Percentiles rank a stretch among this genome's conserved stretches.
Evolutionary conservation across 2,888 invertebrate species (phyloP).

Genomic region (Nipponacmea schrenckii): DNA sequence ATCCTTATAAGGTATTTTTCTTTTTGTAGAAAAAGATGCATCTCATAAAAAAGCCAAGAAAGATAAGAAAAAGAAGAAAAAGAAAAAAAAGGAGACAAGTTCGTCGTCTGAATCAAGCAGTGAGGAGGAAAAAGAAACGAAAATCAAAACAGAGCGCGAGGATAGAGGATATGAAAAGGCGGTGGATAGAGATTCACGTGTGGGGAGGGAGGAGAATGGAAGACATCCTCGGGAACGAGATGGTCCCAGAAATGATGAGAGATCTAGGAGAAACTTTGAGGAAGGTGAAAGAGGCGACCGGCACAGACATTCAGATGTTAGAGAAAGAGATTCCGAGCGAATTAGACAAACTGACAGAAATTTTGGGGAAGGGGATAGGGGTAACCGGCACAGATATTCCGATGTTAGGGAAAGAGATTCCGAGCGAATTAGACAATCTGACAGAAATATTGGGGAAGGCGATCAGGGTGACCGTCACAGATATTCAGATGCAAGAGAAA

Average conservation of each 20-base stretch:
- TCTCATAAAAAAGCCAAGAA: constrained; percentile 34
- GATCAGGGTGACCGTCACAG: not conserved
- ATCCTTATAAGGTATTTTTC: no score
- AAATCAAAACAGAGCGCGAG: constrained; percentile 39
- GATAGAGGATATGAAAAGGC: constrained; percentile 42
- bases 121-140: constrained; percentile 10
- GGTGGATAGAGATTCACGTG: not conserved
- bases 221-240: constrained; percentile 6
- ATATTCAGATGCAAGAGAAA: constrained; percentile 4
- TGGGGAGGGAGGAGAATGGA: not conserved
- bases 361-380: no score
- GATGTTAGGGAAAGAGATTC: constrained; percentile 5
- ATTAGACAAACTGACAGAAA: constrained; percentile 5
- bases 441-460: not conserved
- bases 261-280: constrained; percentile 15
- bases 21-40: constrained; percentile 18
- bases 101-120: constrained; percentile 29
- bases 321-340: constrained; percentile 8
- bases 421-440: not conserved
- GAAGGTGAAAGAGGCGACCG: constrained; percentile 6
- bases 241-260: constrained; percentile 18
- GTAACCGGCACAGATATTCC: not conserved
- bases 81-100: constrained; percentile 37
- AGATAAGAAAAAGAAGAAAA: constrained; percentile 53
- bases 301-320: not conserved